phyloP scores from a whole-genome alignment of 2,888 invertebrate genomes.

The Vesta saturnalis region DNA sequence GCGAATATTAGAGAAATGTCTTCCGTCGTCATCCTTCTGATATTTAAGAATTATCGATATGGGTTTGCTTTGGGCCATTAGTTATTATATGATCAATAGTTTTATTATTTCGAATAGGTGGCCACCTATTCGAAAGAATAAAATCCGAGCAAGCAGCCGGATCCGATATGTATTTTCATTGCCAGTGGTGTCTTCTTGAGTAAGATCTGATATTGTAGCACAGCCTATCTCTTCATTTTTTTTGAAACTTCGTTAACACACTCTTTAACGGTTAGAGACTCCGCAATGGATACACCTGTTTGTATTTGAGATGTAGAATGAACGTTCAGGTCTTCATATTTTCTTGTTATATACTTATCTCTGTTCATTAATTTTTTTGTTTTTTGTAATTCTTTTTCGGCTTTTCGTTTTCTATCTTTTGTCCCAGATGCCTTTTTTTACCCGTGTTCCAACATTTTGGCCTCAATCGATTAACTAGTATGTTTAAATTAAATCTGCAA shows the following conservation, averaged over 20 bases:
- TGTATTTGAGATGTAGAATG: not conserved
- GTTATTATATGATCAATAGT: not conserved
- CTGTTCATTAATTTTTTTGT: too few species aligned
- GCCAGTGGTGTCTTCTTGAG: not conserved
- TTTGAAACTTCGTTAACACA: not conserved
- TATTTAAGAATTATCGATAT: too few species aligned
- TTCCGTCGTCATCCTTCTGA: too few species aligned
- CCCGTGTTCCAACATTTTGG: too few species aligned
- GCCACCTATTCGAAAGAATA: not conserved
- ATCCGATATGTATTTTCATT: not conserved
- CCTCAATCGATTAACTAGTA: too few species aligned
- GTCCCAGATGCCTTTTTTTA: too few species aligned
- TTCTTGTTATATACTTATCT: too few species aligned
- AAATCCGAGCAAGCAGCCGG: not conserved
- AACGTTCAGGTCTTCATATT: too few species aligned
- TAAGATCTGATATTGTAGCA: not conserved
- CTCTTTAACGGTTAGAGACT: not conserved
- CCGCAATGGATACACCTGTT: not conserved
- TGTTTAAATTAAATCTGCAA: too few species aligned
- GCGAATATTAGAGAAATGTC: too few species aligned
- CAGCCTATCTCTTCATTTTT: not conserved
- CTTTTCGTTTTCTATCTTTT: too few species aligned
- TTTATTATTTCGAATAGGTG: not conserved
- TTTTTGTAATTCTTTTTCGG: too few species aligned
- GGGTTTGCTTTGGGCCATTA: not conserved